Conservation (phyloP, 2,888 invertebrate genomes). For the Rugalucina vietnamica region DNA sequence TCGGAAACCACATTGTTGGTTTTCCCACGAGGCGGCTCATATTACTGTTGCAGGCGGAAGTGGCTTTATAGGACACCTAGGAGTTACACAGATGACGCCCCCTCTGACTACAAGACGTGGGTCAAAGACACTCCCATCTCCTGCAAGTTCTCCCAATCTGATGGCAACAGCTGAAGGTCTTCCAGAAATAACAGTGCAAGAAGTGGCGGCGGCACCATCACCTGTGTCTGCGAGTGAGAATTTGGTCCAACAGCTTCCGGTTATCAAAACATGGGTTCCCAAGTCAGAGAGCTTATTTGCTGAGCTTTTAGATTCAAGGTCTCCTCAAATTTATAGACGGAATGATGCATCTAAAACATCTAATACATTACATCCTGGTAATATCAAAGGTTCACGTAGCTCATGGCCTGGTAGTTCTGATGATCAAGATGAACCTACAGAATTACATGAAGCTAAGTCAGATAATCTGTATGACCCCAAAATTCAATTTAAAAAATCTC, state of each 20-base stretch:
- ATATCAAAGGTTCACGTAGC: constrained; percentile 34
- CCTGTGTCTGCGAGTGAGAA: constrained; percentile 24
- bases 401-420: constrained; percentile 56
- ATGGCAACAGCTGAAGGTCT: constrained; percentile 25
- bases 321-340: constrained; percentile 58
- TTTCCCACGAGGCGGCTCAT: too few relatives aligned
- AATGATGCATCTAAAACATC: constrained; percentile 32
- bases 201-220: constrained; percentile 19
- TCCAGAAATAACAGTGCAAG: constrained; percentile 50
- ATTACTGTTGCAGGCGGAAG: constrained; percentile 3
- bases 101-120: constrained; percentile 5
- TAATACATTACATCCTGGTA: constrained; percentile 23
- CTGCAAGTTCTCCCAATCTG: constrained; percentile 59
- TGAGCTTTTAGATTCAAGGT: constrained; percentile 58
- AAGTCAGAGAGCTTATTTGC: constrained; percentile 56
- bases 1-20: too few relatives aligned
- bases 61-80: neutral
- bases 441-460: neutral
- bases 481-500: constrained; percentile 42
- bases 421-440: neutral
- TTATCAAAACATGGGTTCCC: constrained; percentile 54
- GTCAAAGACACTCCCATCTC: constrained; percentile 41
- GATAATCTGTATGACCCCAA: neutral
- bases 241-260: constrained; percentile 52
- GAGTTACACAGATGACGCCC: neutral